Evolutionary conservation across 1,140 invertebrate genomes (phyloP), one percentile per base, ranked within the genome.

Genomic region (Mya arenaria): DNA sequence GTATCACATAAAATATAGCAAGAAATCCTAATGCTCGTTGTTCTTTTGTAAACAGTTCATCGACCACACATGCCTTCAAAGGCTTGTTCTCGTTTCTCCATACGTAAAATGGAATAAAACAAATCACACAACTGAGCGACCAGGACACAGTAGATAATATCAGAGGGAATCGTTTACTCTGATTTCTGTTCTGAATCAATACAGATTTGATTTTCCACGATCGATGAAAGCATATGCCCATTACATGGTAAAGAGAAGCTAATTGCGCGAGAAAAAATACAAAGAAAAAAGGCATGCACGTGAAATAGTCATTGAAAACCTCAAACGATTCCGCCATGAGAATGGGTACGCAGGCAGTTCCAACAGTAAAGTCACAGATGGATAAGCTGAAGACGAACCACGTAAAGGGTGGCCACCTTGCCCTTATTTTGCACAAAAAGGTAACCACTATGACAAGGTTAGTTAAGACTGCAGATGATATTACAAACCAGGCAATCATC

Each of bases 191-290:
- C 2, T 23, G 25, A 19, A 69, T 69, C 17, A 13, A 28, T 8
- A 30, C 19, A n/a, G 66, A 4, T 28, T 17, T 69, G n/a, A 69
- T 69, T 1, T 30, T 30, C 10, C 48, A n/a, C 6, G 23, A 69
- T 1, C 66, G 19, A 28, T 52, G 25, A 4, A 41, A 23, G 25
- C 66, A 69, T 15, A 69, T 69, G 0, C 36, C 37, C n/a, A 69
- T 23, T 1, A 69, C 55, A 13, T 69, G 66, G 23, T 69, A 69
- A 10, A 69, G 44, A 6, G 66, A 69, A 4, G 36, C 66, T 28
- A 41, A 69, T 17, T 69, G 66, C 2, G 66, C 48, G 1, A 2
- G 5, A 28, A 69, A 32, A 30, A 69, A 41, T 6, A 69, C 17
- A 48, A 15, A 69, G 8, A 52, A 69, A 4, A 48, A 2, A 25